phyloP scores from a whole-genome alignment of 2,113 vertebrate genomes.

The Oncorhynchus mykiss region DNA sequence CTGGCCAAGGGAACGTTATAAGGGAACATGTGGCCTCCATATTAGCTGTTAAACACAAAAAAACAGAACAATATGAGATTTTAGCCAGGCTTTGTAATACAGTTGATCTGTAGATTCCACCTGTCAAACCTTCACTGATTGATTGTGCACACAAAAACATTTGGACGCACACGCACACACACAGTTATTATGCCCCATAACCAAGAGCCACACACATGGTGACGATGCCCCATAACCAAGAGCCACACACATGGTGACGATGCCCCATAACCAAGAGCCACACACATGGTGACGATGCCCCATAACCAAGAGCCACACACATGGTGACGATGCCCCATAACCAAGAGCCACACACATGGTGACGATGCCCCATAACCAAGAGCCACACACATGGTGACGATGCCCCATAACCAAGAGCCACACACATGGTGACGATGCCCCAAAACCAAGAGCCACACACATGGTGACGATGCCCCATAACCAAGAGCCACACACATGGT shows the following conservation, averaged over 20 bases:
- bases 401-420: background rate
- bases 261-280: background rate
- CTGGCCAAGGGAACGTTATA: background rate
- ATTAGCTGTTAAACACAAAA: background rate
- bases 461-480: background rate
- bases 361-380: background rate
- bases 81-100: background rate
- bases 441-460: background rate
- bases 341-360: background rate
- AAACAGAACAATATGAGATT: background rate
- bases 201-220: background rate
- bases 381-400: background rate
- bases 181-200: background rate
- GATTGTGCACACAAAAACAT: too few relatives aligned
- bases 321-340: background rate
- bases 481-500: background rate
- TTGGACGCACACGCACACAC: background rate
- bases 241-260: background rate
- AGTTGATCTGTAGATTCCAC: background rate
- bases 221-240: background rate
- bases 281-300: background rate
- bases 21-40: background rate
- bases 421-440: background rate
- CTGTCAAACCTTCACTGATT: too few relatives aligned
- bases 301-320: background rate